Conservation (phyloP, 2,113 vertebrate genomes). For the Agelaius phoeniceus region DNA sequence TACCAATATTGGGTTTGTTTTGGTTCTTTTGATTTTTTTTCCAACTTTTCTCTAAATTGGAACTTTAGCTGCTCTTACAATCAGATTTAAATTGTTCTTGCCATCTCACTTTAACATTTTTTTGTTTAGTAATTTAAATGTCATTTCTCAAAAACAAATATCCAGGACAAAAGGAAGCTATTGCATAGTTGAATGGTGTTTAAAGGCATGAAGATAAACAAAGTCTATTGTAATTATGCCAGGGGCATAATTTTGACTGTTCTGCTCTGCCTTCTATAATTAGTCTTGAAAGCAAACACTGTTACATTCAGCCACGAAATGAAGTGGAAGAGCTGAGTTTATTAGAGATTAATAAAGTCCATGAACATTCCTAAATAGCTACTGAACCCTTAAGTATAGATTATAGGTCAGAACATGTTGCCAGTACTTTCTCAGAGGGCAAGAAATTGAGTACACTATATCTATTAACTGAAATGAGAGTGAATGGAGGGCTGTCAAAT, state of each 20-base stretch:
- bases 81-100: not conserved
- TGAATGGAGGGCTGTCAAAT: not conserved
- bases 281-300: constrained; percentile 44
- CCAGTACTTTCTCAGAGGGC: constrained; percentile 1
- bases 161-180: constrained; percentile 30
- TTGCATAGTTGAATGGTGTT: not conserved
- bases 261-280: constrained; percentile 50
- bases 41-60: not conserved
- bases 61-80: not conserved
- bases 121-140: constrained; percentile 43
- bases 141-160: constrained; percentile 51
- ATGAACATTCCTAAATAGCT: constrained; percentile 28
- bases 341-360: constrained; percentile 50
- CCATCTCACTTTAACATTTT: constrained; percentile 20
- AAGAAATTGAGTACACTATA: constrained; percentile 12
- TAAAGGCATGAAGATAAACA: constrained; percentile 30
- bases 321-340: constrained; percentile 45
- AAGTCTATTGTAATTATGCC: constrained; percentile 25
- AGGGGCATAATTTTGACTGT: constrained; percentile 37
- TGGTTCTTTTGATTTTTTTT: not conserved
- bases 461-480: constrained; percentile 21
- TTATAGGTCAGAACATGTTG: constrained; percentile 21
- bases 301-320: constrained; percentile 40
- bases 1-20: not conserved
- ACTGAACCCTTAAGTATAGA: constrained; percentile 34